Evolutionary conservation across 2,113 vertebrate species (phyloP), one percentile per base, ranked within the genome.

Genomic region (Syngnathoides biaculeatus): DNA sequence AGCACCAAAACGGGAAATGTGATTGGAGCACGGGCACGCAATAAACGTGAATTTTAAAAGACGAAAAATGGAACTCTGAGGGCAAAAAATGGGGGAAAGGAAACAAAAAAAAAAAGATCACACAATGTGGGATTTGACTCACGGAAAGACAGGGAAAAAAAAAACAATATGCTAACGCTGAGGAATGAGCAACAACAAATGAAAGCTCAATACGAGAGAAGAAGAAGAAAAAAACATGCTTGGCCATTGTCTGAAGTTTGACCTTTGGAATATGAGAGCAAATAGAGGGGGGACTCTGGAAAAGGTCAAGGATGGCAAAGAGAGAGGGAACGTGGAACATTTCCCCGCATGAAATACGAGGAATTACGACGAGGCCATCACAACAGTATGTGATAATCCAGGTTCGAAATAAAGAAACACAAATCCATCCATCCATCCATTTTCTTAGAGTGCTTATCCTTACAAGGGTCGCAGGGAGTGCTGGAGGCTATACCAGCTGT

Each of bases 191-290:
- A 85, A 79, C 67, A 80, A 73, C 63, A 67, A 78, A 83, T 82
- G 84, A 80, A 71, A 87, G 80, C 82, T 90, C 87, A 75, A 89
- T 89, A 88, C 35, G 69, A 77, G 86, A 74, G 76, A 79, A 79
- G 77, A 81, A 78, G n/a, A n/a, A n/a, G n/a, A n/a, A 71, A 84
- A 81, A 75, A 75, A 82, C 59, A 65, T 61, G 64, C 73, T 67
- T 78, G 79, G 67, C 87, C 73, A 85, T 88, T 87, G 86, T 71
- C 71, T 80, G 68, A 56, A 9, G 55, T 69, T 53, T 84, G 88
- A 88, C 88, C 87, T 90, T 90, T 89, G 79, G 77, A 81, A 80
- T 73, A 75, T 83, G 81, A 83, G 85, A 89, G 77, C 78, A 77
- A 79, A 75, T 79, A 79, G 78, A 80, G 80, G 75, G 74, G 60